Conservation (phyloP, 2,113 vertebrate genomes). For the Atherinomorus stipes region DNA sequence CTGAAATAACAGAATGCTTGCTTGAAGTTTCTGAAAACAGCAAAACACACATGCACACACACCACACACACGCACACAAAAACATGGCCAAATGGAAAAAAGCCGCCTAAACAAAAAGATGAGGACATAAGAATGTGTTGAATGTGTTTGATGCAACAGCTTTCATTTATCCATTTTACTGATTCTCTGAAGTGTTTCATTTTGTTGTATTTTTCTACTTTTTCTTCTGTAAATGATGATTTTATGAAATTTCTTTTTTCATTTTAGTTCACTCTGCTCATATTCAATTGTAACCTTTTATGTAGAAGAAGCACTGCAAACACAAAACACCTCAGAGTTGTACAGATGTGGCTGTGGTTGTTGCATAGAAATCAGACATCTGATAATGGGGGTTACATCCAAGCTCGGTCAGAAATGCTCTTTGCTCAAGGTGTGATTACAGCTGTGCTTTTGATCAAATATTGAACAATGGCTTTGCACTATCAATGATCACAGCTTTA, state of each 20-base stretch:
- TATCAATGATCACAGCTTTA: background rate
- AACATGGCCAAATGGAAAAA: background rate
- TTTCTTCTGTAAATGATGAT: too few species aligned
- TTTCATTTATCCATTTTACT: background rate
- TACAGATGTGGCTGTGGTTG: background rate
- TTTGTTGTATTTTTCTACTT: background rate
- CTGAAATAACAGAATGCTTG: fast-evolving
- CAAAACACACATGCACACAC: too few species aligned
- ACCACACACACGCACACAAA: fast-evolving
- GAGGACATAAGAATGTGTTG: background rate
- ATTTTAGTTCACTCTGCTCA: background rate
- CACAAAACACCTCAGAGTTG: too few species aligned
- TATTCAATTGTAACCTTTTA: background rate
- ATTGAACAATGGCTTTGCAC: background rate
- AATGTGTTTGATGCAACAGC: background rate
- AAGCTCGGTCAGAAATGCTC: background rate
- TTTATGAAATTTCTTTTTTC: too few species aligned
- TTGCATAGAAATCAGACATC: background rate
- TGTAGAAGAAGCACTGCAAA: background rate
- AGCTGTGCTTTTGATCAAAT: background rate
- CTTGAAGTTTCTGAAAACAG: background rate
- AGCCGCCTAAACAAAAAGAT: background rate
- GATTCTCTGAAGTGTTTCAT: background rate
- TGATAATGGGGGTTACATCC: background rate
- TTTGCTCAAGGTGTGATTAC: background rate